These are phyloP conservation scores for Pristionchus maxplancki DNA, from an alignment of 2,888 invertebrate genomes.

Conservation along the genomic window DNA sequence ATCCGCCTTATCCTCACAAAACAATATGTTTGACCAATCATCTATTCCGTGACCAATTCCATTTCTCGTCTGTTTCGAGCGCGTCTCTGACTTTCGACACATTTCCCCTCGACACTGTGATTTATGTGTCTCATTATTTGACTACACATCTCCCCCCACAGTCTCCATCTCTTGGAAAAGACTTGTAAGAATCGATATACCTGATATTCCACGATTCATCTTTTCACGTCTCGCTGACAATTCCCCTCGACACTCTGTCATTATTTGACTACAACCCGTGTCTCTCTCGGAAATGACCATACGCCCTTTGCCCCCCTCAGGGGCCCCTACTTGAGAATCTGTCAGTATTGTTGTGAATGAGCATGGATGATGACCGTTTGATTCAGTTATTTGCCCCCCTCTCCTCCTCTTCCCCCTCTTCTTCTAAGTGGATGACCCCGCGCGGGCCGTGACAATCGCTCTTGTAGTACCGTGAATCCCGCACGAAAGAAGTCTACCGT, in stretches of 20 bases:
- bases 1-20: too few relatives aligned
- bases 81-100: too few relatives aligned
- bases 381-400: slow-evolving; percentile 39
- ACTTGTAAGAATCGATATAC: too few relatives aligned
- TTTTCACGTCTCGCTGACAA: too few relatives aligned
- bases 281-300: slow-evolving; percentile 31
- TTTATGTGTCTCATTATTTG: not conserved
- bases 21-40: too few relatives aligned
- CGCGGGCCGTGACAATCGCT: not conserved
- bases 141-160: not conserved
- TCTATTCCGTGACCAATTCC: too few relatives aligned
- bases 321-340: slow-evolving; percentile 33
- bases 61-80: too few relatives aligned
- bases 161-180: not conserved
- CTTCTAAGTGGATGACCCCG: slow-evolving; percentile 33
- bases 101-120: not conserved
- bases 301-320: not conserved
- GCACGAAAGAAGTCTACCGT: slow-evolving; percentile 19
- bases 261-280: not conserved
- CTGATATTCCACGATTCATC: too few relatives aligned
- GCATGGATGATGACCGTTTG: slow-evolving; percentile 38
- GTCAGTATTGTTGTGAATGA: slow-evolving; percentile 26
- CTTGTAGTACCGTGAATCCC: not conserved
- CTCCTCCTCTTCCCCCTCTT: not conserved
- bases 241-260: not conserved